Conservation (phyloP, 2,888 invertebrate genomes). For the Hofmannophila pseudospretella region DNA sequence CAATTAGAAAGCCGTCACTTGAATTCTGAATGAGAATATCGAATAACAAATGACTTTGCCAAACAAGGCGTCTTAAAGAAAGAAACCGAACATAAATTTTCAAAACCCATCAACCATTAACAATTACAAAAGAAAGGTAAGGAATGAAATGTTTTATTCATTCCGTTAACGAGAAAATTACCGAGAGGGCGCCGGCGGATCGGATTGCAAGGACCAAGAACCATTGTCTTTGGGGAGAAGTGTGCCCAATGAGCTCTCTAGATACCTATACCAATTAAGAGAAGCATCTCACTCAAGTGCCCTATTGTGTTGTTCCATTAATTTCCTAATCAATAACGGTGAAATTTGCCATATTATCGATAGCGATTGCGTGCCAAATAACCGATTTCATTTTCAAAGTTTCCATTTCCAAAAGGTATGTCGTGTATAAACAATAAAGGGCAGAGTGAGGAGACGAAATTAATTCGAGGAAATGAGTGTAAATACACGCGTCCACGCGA, state of each 20-base stretch:
- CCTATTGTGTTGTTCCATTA: conserved; percentile 36
- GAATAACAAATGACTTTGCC: conserved; percentile 48
- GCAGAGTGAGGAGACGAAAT: conserved; percentile 11
- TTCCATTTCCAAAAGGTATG: neutral
- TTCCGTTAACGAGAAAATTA: conserved; percentile 76
- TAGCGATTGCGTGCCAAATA: too few relatives aligned
- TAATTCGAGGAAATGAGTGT: conserved; percentile 16
- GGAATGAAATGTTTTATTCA: conserved; percentile 78
- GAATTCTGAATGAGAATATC: conserved; percentile 36
- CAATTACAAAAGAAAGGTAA: conserved; percentile 75
- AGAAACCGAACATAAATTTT: conserved; percentile 64
- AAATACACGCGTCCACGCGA: conserved; percentile 9
- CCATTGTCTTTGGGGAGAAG: conserved; percentile 71
- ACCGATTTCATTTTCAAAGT: conserved; percentile 1
- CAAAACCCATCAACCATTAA: conserved; percentile 74
- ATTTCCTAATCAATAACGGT: conserved; percentile 21
- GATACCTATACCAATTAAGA: conserved; percentile 64
- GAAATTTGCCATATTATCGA: conserved; percentile 1
- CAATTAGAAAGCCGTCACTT: conserved; percentile 32
- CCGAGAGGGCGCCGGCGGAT: conserved; percentile 68
- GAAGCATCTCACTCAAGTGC: conserved; percentile 46
- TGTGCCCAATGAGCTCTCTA: conserved; percentile 64
- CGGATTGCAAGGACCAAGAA: conserved; percentile 70
- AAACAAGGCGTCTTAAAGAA: conserved; percentile 40
- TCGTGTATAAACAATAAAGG: conserved; percentile 5